A percentile compares a stretch with the other conserved stretches of the same genome.
Evolutionary conservation across 2,797 vertebrate genomes (phyloP).

Genomic region (Mallotus villosus): DNA sequence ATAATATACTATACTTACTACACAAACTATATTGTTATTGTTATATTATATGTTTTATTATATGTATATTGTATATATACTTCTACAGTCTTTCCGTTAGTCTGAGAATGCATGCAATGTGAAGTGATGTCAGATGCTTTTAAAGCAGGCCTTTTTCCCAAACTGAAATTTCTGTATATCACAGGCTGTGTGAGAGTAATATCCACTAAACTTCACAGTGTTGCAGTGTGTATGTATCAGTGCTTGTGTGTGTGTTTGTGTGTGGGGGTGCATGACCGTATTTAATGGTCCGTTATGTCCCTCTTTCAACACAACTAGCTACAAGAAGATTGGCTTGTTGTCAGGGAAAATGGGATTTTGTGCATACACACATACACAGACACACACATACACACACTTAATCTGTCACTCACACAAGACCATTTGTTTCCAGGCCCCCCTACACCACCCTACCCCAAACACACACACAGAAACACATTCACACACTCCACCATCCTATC

Average conservation of each 20-base stretch:
- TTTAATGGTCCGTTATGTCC: constrained; percentile 41
- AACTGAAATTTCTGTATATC: too few species aligned
- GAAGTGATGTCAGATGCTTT: too few species aligned
- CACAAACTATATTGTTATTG: too few species aligned
- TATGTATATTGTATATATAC: too few species aligned
- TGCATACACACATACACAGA: constrained; percentile 18
- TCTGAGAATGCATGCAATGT: too few species aligned
- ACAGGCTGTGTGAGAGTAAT: too few species aligned
- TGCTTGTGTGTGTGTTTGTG: constrained; percentile 6
- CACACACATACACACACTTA: constrained; percentile 46
- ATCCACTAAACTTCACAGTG: too few species aligned
- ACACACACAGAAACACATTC: constrained; percentile 6
- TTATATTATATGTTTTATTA: too few species aligned
- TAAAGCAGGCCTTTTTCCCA: too few species aligned
- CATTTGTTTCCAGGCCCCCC: constrained; percentile 29
- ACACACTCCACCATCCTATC: constrained; percentile 33
- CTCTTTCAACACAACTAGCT: constrained; percentile 29
- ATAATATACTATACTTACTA: too few species aligned
- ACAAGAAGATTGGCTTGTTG: constrained; percentile 26
- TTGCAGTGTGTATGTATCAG: too few species aligned
- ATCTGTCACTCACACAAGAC: constrained; percentile 36
- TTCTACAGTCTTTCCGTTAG: too few species aligned
- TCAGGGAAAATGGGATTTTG: constrained; percentile 18
- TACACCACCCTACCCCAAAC: constrained; percentile 27
- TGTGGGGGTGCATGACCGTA: constrained; percentile 37